These are phyloP conservation scores for Odontophorus gujanensis DNA, from an alignment of 2,113 vertebrate genomes.

Conservation along the genomic window DNA sequence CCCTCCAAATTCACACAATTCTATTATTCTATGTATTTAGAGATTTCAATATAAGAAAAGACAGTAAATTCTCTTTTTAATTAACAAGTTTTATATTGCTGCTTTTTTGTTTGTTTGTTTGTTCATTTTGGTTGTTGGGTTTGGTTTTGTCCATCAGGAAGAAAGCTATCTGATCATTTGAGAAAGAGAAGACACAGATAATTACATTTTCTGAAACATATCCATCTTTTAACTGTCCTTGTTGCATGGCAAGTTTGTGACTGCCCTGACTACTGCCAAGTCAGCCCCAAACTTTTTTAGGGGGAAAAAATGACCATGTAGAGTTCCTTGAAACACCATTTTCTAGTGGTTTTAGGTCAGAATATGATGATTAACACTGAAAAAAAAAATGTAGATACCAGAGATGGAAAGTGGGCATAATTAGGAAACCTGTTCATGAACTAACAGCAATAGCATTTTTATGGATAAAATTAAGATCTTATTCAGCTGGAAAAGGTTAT, in stretches of 20 bases:
- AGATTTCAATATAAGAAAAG: not conserved
- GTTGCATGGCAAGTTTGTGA: not conserved
- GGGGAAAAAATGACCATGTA: not conserved
- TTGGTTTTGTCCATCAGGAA: not conserved
- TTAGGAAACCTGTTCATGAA: not conserved
- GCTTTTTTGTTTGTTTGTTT: not conserved
- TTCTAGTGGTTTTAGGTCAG: not conserved
- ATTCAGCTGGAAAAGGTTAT: not conserved
- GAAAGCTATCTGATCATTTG: not conserved
- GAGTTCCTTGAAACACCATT: not conserved
- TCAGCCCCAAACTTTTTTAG: not conserved
- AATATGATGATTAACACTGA: not conserved
- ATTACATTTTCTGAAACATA: not conserved
- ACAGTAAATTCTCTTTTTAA: not conserved
- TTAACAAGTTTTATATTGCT: not conserved
- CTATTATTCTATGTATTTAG: not conserved
- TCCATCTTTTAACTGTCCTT: not conserved
- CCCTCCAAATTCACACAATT: no score
- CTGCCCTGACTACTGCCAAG: not conserved
- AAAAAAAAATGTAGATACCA: conserved; percentile 8
- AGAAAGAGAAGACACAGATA: not conserved
- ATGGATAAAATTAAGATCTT: not conserved
- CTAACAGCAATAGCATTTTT: not conserved
- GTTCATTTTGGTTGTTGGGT: not conserved
- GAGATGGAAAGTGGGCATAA: not conserved